These are phyloP conservation scores for Natator depressus DNA, from an alignment of 2,113 vertebrate species.

Conservation along the genomic window DNA sequence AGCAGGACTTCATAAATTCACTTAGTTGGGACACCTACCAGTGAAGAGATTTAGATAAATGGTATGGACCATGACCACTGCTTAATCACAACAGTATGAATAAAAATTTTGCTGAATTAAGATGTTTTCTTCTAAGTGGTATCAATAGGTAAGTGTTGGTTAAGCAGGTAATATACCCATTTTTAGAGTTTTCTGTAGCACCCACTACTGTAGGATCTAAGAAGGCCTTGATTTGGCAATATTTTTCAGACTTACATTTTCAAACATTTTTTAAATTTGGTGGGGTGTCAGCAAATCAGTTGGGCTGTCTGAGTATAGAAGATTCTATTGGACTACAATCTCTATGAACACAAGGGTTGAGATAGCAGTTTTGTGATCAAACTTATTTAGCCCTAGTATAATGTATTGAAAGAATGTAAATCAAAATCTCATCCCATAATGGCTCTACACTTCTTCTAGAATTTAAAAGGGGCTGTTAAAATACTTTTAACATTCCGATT, in stretches of 20 bases:
- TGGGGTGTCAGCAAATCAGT: background rate
- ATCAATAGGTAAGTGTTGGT: background rate
- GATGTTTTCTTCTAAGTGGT: background rate
- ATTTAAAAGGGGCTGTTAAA: background rate
- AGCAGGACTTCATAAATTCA: background rate
- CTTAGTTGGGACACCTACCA: background rate
- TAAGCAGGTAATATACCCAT: background rate
- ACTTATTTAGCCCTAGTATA: background rate
- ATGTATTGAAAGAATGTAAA: background rate
- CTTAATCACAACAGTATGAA: background rate
- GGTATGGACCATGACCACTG: background rate
- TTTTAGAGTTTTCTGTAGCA: background rate
- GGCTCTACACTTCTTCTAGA: fast-evolving
- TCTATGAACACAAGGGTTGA: background rate
- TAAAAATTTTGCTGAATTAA: background rate
- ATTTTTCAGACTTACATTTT: too few relatives aligned
- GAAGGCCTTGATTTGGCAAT: background rate
- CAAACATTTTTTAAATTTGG: background rate
- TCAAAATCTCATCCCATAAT: background rate
- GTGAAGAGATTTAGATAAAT: background rate
- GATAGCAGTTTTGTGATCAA: background rate
- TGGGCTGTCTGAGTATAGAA: fast-evolving
- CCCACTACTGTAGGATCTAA: background rate
- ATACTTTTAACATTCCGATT: background rate
- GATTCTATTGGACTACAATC: background rate